These are phyloP conservation scores for Diglossa cyanea DNA, from an alignment of 2,797 vertebrate species.

Conservation along the genomic window DNA sequence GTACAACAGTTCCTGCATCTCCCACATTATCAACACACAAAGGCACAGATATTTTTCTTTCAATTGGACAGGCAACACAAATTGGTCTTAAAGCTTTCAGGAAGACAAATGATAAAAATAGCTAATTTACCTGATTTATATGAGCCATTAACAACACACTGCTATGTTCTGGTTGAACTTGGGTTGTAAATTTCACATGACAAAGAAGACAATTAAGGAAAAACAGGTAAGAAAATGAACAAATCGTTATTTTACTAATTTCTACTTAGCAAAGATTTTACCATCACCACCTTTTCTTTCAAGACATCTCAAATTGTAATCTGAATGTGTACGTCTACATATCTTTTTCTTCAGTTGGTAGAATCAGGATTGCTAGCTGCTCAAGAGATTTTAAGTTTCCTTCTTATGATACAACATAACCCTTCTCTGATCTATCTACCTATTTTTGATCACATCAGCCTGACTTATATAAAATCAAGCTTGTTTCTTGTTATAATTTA, in stretches of 20 bases:
- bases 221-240: constrained; percentile 34
- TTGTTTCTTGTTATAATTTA: background rate
- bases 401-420: background rate
- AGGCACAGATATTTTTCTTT: constrained; percentile 4
- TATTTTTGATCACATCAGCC: background rate
- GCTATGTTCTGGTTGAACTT: constrained; percentile 52
- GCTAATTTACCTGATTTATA: constrained; percentile 77
- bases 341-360: background rate
- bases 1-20: background rate
- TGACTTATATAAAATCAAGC: background rate
- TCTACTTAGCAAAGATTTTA: background rate
- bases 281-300: background rate
- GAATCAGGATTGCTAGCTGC: background rate
- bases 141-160: constrained; percentile 46
- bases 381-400: background rate
- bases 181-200: constrained; percentile 66
- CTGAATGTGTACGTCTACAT: background rate
- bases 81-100: constrained; percentile 57
- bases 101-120: constrained; percentile 67
- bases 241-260: constrained; percentile 33
- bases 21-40: background rate
- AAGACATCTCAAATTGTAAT: background rate
- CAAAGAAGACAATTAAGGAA: constrained; percentile 66
- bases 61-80: constrained; percentile 10
- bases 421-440: background rate